Percentiles rank a stretch among this genome's conserved stretches.
These are phyloP conservation scores for Diorhabda elongata DNA, from an alignment of 1,140 invertebrate genomes.

Conservation along the genomic window DNA sequence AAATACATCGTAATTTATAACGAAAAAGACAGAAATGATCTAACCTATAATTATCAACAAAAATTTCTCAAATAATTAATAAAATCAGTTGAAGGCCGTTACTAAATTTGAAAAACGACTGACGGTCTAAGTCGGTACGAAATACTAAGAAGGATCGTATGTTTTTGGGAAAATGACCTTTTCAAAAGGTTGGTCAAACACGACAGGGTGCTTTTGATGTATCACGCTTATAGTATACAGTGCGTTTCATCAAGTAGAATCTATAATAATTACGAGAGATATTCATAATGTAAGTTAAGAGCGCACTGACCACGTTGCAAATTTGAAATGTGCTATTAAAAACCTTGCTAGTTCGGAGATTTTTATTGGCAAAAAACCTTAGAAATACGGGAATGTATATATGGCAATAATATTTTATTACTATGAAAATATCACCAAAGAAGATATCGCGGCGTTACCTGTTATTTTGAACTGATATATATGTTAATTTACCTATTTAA, in stretches of 20 bases:
- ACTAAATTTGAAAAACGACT: constrained; percentile 12
- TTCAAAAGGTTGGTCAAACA: neutral
- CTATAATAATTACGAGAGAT: too few species aligned
- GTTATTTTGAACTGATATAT: too few species aligned
- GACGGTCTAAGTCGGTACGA: constrained; percentile 4
- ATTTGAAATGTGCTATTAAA: too few species aligned
- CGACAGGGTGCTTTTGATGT: neutral
- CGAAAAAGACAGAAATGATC: constrained; percentile 1
- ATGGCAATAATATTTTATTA: too few species aligned
- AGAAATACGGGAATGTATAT: too few species aligned
- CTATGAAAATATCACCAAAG: too few species aligned
- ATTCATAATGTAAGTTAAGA: too few species aligned
- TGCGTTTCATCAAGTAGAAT: neutral
- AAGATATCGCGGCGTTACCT: too few species aligned
- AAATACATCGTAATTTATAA: constrained; percentile 7
- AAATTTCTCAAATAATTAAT: constrained; percentile 9
- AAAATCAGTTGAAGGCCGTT: constrained; percentile 12
- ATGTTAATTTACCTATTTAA: too few species aligned
- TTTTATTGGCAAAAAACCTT: too few species aligned
- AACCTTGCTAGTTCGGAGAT: too few species aligned
- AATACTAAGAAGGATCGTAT: constrained; percentile 6
- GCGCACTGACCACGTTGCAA: too few species aligned
- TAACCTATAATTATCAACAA: constrained; percentile 6
- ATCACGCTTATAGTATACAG: neutral
- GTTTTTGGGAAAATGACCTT: constrained; percentile 5